These are phyloP conservation scores for Nesidiocoris tenuis DNA, from an alignment of 2,888 invertebrate genomes.

Conservation along the genomic window DNA sequence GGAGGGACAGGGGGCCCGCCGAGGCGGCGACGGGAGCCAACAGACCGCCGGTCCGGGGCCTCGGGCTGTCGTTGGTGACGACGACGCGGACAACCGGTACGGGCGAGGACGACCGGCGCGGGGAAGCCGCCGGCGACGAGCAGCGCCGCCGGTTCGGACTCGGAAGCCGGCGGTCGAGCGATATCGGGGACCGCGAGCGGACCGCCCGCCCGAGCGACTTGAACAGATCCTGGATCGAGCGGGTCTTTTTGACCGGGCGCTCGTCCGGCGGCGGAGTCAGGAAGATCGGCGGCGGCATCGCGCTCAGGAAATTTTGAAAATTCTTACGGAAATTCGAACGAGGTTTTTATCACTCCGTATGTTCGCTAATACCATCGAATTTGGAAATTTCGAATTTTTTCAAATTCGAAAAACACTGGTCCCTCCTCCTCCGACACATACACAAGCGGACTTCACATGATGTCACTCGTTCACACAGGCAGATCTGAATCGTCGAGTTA, in stretches of 20 bases:
- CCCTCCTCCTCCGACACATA: too few species aligned
- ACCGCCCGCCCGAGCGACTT: constrained; percentile 37
- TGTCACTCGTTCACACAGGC: too few species aligned
- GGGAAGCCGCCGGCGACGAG: neutral
- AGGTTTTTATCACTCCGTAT: too few species aligned
- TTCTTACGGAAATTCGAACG: too few species aligned
- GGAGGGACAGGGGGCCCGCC: constrained; percentile 51
- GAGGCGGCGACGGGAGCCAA: neutral
- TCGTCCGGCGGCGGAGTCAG: constrained; percentile 35
- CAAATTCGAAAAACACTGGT: too few species aligned
- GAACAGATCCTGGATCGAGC: constrained; percentile 38
- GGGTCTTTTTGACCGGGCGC: constrained; percentile 25
- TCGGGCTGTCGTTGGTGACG: neutral
- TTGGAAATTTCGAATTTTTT: too few species aligned
- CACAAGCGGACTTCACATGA: too few species aligned
- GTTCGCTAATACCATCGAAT: too few species aligned
- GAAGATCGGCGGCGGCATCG: constrained; percentile 39
- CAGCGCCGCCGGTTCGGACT: constrained; percentile 13
- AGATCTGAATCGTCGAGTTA: too few species aligned
- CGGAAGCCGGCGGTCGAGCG: neutral
- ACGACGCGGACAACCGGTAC: neutral
- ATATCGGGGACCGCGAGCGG: constrained; percentile 27
- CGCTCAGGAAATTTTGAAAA: too few species aligned
- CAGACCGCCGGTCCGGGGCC: neutral
- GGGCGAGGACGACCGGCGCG: constrained; percentile 15